These are phyloP conservation scores for Lasioglossum figueresi DNA, from an alignment of 2,888 invertebrate species.

Conservation along the genomic window DNA sequence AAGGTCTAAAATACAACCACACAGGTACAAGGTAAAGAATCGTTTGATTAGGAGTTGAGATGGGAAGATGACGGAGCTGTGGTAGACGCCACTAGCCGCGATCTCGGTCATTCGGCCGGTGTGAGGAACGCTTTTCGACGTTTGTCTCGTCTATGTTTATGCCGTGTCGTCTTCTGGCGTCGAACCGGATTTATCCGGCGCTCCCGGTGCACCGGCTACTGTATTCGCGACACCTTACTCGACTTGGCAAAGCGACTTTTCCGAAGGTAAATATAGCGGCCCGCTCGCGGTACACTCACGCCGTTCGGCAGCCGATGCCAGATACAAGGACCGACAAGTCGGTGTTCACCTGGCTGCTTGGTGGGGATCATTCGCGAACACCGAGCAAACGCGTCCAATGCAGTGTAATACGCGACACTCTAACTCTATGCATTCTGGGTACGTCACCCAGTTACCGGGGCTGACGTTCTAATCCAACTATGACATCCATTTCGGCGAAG, in stretches of 20 bases:
- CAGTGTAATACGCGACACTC: not conserved
- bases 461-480: constrained; percentile 1
- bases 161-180: constrained; percentile 71
- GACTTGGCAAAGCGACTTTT: constrained; percentile 79
- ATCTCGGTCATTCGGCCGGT: constrained; percentile 51
- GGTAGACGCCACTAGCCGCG: not conserved
- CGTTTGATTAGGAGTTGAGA: not conserved
- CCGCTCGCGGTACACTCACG: constrained; percentile 68
- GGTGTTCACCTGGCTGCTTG: constrained; percentile 29
- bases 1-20: not conserved
- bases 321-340: constrained; percentile 49
- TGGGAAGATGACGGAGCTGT: not conserved
- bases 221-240: constrained; percentile 79
- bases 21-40: not conserved
- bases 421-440: constrained; percentile 9
- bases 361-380: constrained; percentile 20
- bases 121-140: constrained; percentile 57
- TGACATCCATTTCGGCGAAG: not conserved
- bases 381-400: not conserved
- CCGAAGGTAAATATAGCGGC: constrained; percentile 76
- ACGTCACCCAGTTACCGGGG: constrained; percentile 1
- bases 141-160: constrained; percentile 71
- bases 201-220: constrained; percentile 67
- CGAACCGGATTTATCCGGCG: constrained; percentile 79
- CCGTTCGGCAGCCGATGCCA: constrained; percentile 68